Conservation (phyloP, 2,113 vertebrate genomes). For the Heterotilapia buettikoferi region DNA sequence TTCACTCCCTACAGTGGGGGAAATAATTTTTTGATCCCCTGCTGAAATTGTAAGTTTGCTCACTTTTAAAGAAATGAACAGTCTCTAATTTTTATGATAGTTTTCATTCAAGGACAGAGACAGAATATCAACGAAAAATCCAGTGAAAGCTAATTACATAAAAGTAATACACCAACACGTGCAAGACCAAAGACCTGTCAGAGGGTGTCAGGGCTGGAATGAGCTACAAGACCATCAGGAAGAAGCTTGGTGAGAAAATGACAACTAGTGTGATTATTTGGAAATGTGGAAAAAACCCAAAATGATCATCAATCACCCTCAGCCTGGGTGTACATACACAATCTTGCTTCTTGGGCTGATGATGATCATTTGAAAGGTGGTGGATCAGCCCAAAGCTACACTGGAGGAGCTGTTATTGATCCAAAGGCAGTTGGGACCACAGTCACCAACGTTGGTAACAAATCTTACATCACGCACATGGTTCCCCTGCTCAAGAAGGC, state of each 20-base stretch:
- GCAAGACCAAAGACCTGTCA: background rate
- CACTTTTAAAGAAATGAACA: background rate
- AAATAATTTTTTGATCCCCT: background rate
- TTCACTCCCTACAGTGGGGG: background rate
- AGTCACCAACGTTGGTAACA: background rate
- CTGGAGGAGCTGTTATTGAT: background rate
- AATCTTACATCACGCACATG: background rate
- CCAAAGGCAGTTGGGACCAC: background rate
- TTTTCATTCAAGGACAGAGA: background rate
- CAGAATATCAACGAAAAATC: background rate
- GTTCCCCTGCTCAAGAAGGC: background rate
- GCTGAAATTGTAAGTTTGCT: background rate
- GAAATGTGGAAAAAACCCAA: background rate
- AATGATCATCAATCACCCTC: background rate
- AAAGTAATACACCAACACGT: background rate
- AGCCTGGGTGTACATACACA: background rate
- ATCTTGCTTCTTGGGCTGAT: background rate
- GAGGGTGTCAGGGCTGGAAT: background rate
- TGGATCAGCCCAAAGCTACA: background rate
- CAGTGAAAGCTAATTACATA: background rate
- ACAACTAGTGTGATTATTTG: background rate
- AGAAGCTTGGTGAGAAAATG: background rate
- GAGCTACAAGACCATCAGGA: background rate
- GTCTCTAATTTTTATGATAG: background rate
- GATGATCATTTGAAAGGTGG: background rate